Percentiles rank a stretch among this genome's conserved stretches.
Conservation (phyloP, 1,140 invertebrate species). For the Oncopodura yosiiana region DNA sequence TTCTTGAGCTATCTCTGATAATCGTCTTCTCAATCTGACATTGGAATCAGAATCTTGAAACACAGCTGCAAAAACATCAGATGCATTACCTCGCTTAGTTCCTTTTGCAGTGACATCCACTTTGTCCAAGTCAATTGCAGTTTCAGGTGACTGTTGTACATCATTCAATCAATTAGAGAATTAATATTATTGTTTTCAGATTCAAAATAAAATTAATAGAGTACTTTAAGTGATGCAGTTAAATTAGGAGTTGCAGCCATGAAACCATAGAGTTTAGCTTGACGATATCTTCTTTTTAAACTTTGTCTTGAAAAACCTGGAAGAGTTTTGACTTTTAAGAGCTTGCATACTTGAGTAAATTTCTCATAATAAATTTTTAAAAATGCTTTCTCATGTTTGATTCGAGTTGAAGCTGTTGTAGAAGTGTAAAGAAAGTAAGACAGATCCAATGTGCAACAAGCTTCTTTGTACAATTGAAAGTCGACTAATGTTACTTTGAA, state of each 20-base stretch:
- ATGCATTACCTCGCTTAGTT: too few relatives aligned
- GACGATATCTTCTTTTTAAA: conserved; percentile 14
- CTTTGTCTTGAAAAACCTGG: conserved; percentile 15
- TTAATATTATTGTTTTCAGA: too few relatives aligned
- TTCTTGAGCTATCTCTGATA: conserved; percentile 11
- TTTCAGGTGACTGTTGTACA: too few relatives aligned
- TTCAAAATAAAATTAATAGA: too few relatives aligned
- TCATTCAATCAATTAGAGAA: too few relatives aligned
- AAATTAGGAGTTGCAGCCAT: conserved; percentile 3
- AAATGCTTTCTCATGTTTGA: conserved; percentile 36
- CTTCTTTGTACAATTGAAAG: conserved; percentile 15
- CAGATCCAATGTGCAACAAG: conserved; percentile 19
- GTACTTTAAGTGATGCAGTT: conserved; percentile 3
- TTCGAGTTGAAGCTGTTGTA: conserved; percentile 6
- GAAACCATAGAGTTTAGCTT: conserved; percentile 14
- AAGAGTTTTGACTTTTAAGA: conserved; percentile 6
- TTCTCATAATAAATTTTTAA: conserved; percentile 39
- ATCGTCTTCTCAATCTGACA: not conserved
- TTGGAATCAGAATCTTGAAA: too few relatives aligned
- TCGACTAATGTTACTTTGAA: conserved; percentile 12
- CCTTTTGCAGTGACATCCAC: conserved; percentile 1
- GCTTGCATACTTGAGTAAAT: conserved; percentile 7
- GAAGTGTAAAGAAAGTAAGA: conserved; percentile 20
- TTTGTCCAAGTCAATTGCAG: not conserved
- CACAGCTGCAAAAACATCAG: too few relatives aligned